phyloP scores from a whole-genome alignment of 2,888 invertebrate genomes.

The Lasius fuliginosus region DNA sequence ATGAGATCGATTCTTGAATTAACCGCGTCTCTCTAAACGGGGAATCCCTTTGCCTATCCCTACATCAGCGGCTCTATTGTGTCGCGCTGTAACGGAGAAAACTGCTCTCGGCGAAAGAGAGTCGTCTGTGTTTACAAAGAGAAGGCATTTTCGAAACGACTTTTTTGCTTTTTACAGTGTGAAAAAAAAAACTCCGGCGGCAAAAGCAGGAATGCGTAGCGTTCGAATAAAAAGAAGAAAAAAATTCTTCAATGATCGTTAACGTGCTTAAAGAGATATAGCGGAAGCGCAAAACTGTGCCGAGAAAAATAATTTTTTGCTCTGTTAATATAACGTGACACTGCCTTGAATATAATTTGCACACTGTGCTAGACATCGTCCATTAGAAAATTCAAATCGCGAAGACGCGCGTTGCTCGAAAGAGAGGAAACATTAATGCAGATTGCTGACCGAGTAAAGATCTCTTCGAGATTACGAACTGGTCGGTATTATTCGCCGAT shows the following conservation, averaged over 20 bases:
- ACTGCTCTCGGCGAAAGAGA: constrained; percentile 7
- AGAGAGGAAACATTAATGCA: constrained; percentile 33
- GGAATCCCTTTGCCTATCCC: neutral
- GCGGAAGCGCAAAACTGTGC: neutral
- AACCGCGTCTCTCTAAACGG: neutral
- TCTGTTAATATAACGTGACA: constrained; percentile 7
- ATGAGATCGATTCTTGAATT: constrained; percentile 14
- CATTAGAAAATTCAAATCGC: constrained; percentile 29
- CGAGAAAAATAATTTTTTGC: neutral
- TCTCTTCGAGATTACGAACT: neutral
- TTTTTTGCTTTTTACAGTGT: neutral
- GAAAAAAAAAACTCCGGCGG: neutral
- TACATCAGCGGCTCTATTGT: constrained; percentile 24
- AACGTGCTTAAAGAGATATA: neutral
- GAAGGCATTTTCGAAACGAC: neutral
- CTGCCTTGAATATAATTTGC: neutral
- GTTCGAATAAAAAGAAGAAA: neutral
- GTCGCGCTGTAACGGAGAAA: neutral
- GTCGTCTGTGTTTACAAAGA: constrained; percentile 1
- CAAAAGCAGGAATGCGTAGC: neutral
- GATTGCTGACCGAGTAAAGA: neutral
- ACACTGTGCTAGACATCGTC: neutral
- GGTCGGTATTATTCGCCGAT: neutral
- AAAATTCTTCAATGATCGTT: neutral
- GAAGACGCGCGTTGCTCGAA: constrained; percentile 1